Conservation (phyloP, 2,888 invertebrate genomes). For the Mesoligia furuncula region DNA sequence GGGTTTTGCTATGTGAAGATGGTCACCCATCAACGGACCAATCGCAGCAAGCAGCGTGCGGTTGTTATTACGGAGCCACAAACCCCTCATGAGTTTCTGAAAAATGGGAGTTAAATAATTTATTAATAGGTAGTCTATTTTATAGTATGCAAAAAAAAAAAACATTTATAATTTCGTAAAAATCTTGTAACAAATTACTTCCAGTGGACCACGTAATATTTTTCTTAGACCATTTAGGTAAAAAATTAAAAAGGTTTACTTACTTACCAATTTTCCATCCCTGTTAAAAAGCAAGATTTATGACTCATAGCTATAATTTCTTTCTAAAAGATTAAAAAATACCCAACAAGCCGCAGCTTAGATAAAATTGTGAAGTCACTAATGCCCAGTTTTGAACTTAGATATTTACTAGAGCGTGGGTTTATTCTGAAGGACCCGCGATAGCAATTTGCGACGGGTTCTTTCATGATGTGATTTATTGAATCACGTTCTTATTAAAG, state of each 20-base stretch:
- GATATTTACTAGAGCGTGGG: slow-evolving; percentile 17
- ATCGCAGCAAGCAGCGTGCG: background rate
- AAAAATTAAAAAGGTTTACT: background rate
- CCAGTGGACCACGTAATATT: background rate
- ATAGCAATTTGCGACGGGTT: slow-evolving; percentile 18
- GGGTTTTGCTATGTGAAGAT: background rate
- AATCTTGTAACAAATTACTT: background rate
- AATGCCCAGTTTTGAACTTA: slow-evolving; percentile 22
- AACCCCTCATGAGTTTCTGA: background rate
- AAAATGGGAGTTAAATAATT: background rate
- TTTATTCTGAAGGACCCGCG: background rate
- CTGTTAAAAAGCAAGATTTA: slow-evolving; percentile 27
- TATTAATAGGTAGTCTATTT: background rate
- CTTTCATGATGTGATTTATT: slow-evolving; percentile 43
- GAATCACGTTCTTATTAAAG: slow-evolving; percentile 9
- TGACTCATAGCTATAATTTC: slow-evolving; percentile 8
- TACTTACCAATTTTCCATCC: background rate
- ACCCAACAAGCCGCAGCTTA: background rate
- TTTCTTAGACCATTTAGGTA: background rate
- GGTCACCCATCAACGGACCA: background rate
- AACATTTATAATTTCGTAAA: background rate
- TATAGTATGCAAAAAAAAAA: background rate
- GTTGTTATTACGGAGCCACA: background rate
- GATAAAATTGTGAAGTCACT: slow-evolving; percentile 36
- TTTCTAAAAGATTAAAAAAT: background rate